Evolutionary conservation across 2,888 invertebrate species (phyloP), one percentile per base, ranked within the genome.

Genomic region (Villa cingulata): DNA sequence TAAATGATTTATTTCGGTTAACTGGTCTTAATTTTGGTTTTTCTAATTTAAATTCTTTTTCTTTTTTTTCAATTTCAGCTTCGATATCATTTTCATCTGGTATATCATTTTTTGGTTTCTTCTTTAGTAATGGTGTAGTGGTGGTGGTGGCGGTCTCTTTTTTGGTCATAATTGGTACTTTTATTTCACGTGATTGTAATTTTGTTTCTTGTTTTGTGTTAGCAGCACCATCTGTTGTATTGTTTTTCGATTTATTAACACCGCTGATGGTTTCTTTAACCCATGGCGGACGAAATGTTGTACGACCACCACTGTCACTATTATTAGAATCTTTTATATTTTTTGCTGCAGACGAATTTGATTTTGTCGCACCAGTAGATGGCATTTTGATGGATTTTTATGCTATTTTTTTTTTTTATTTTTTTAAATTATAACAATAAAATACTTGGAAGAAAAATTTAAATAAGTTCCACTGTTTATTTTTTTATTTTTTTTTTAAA

Each of bases 201-300:
- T 59, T 58, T 4, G 53, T 45, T 54, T 53, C 42, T 48, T 50
- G 16, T 44, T 41, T 23, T 49, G 47, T 38, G 50, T 46, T 39
- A 48, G 49, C 51, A 10, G 48, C 18, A 12, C 47, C 36, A 18
- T 45, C 76, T 76, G 77, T 34, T 77, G 76, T 36, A 74, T 72
- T 14, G 72, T 58, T 2, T 77, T 59, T 50, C 74, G 62, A 71
- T 70, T 12, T 72, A 74, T 55, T 20, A 53, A 15, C 20, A 56
- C 62, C 53, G 65, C 65, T 15, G 63, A 15, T 74, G 74, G 27
- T 74, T 52, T 77, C 80, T 60, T 80, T 81, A 41, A 82, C 80
- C 77, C 81, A 82, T 48, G 82, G 81, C 40, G 81, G 80, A 48
- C 81, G 72, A 63, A 79, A 80, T 46, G 79, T 77, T 49, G 78